Conservation (phyloP, 2,888 invertebrate genomes). For the Trachelus iudaicus region DNA sequence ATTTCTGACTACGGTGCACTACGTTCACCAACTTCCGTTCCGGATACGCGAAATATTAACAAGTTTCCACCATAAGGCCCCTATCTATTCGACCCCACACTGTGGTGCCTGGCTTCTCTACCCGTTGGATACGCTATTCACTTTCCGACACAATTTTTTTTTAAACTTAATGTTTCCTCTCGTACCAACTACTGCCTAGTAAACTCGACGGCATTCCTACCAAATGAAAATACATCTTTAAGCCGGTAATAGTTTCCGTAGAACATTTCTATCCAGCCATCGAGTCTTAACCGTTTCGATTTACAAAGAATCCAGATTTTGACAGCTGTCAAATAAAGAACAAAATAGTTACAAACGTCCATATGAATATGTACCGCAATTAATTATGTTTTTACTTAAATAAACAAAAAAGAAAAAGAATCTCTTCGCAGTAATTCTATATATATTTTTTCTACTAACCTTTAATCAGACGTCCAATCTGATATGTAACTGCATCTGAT, state of each 20-base stretch:
- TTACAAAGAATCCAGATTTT: background rate
- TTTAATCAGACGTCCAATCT: background rate
- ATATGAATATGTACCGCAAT: background rate
- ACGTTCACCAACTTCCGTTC: slow-evolving; percentile 21
- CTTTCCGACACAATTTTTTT: slow-evolving; percentile 7
- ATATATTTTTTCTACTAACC: background rate
- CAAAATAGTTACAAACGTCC: background rate
- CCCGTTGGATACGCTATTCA: slow-evolving; percentile 8
- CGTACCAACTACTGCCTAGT: background rate
- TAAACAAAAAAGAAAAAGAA: background rate
- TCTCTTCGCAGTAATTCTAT: background rate
- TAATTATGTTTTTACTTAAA: background rate
- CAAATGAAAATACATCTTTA: background rate
- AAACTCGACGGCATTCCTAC: background rate
- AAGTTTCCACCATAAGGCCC: slow-evolving; percentile 8
- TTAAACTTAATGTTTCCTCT: slow-evolving; percentile 26
- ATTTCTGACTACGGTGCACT: slow-evolving; percentile 11
- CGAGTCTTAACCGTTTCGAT: background rate
- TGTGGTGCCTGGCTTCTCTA: background rate
- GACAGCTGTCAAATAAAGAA: background rate
- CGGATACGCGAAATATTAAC: slow-evolving; percentile 20
- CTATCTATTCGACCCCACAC: background rate
- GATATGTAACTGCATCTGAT: background rate
- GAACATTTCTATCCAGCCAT: background rate
- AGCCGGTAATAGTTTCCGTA: background rate